Base-by-base conservation (phyloP, 2,113 vertebrate genomes). In the Phycodurus eques region DNA sequence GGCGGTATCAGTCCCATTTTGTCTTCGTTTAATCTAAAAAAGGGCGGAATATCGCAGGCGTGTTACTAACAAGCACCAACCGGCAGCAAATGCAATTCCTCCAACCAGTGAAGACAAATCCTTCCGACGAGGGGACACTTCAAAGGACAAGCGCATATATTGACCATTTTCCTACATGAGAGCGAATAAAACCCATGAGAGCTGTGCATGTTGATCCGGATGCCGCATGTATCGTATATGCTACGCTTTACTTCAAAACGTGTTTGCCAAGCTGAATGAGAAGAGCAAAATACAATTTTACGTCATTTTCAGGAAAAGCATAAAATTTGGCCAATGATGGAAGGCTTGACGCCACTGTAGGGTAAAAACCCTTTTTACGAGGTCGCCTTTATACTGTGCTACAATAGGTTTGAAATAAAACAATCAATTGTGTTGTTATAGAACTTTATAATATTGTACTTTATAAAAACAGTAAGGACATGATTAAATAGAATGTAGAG, bases 21-120 rank as follows among this genome's bases (percentile, higher is more conserved):
- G 64, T 76, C 79, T 80, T 74, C 78, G 84, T 91, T 89, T 88
- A 85, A 88, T 91, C 85, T 87, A 82, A 82, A 83, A 86, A 76
- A 77, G 13, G 73, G 71, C 63, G 39, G 71, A 80, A 80, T 75
- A 76, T 75, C 83, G 84, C 67, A 68, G 76, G 74, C 64, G 68
- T 67, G 77, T 82, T 80, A 81, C 78, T 78, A 85, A 83, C 71
- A 83, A 77, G 82, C 73, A 79, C 73, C 83, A 81, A 51, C 80
- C 77, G 77, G 72, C 77, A 74, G 80, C 46, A 13, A 72, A 82
- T 79, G 79, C 83, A 85, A 80, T 85, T 82, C 78, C 77, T 82
- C 73, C 6, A 43, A 88, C 83, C 79, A 44, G 82, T 82, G 60
- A 78, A 85, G 74, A 87, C 84, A 85, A 78, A 86, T 85, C 35